Evolutionary conservation across 2,888 invertebrate species (phyloP), one percentile per base, ranked within the genome.

Genomic region (Cordilura impudica): DNA sequence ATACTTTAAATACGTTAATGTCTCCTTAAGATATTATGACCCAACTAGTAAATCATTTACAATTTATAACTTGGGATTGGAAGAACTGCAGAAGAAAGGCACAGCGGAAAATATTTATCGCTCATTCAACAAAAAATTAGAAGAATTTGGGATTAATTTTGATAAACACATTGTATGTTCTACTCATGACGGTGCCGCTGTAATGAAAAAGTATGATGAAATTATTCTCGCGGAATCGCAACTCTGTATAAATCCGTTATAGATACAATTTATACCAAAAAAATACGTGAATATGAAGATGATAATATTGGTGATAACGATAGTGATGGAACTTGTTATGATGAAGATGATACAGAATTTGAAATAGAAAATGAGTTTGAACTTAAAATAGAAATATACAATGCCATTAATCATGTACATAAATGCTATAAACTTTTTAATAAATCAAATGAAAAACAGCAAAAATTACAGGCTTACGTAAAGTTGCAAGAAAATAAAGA

Each of bases 201-300:
- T 47, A 5, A 69, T 69, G 67, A 56, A 53, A 56, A 69, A 23
- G 31, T 69, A 69, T 49, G 58, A 47, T 1, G 29, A 45, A 10
- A 14, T 14, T 35, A 54, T 69, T 16, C 2, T 5, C 1, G 31
- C 58, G 2, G 47, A 43, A 19, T 69, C 58, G 6, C 56, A 69
- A 14, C 23, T 49, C 10, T 69, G 69, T 49, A n/a, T 67, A 18
- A n/a, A n/a, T n/a, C n/a, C n/a, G n/a, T n/a, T n/a, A n/a, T n/a
- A n/a, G n/a, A n/a, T n/a, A n/a, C n/a, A n/a, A n/a, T n/a, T n/a
- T n/a, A n/a, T n/a, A n/a, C n/a, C n/a, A n/a, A n/a, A n/a, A n/a
- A n/a, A n/a, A n/a, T n/a, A n/a, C n/a, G n/a, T n/a, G n/a, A n/a
- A n/a, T n/a, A n/a, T n/a, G n/a, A n/a, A n/a, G 14, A n/a, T n/a